phyloP scores from a whole-genome alignment of 1,140 invertebrate genomes.

The Atta colombica region DNA sequence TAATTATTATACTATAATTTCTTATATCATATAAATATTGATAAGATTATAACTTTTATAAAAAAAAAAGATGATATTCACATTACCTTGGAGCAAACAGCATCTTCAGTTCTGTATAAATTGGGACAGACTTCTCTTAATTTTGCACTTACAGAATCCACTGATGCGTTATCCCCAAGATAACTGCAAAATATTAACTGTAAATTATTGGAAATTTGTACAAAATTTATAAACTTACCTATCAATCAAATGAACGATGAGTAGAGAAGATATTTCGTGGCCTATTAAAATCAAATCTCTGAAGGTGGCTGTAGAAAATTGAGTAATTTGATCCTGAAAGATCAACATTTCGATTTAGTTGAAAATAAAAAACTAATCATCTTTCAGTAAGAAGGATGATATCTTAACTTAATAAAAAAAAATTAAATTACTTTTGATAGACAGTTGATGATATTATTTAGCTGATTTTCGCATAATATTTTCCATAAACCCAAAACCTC shows the following conservation, averaged over 20 bases:
- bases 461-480: constrained; percentile 96
- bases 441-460: constrained; percentile 93
- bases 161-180: constrained; percentile 97
- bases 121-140: constrained; percentile 97
- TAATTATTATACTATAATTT: too few species aligned
- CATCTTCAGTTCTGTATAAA: constrained; percentile 98
- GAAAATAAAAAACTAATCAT: constrained; percentile 8
- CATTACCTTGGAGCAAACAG: constrained; percentile 95
- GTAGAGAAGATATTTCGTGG: constrained; percentile 92
- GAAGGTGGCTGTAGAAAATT: constrained; percentile 89
- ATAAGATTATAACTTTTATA: neutral
- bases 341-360: constrained; percentile 34
- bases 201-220: constrained; percentile 32
- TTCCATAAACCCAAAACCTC: constrained; percentile 98
- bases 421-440: constrained; percentile 78
- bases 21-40: constrained; percentile 3
- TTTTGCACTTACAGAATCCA: constrained; percentile 95
- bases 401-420: neutral
- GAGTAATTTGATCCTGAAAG: constrained; percentile 88
- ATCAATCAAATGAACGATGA: constrained; percentile 93
- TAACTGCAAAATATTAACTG: constrained; percentile 88
- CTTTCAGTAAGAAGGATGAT: neutral
- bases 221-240: constrained; percentile 80
- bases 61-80: constrained; percentile 29
- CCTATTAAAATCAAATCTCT: constrained; percentile 94